These are phyloP conservation scores for Apotomis betuletana DNA, from an alignment of 2,888 invertebrate species.

Conservation along the genomic window DNA sequence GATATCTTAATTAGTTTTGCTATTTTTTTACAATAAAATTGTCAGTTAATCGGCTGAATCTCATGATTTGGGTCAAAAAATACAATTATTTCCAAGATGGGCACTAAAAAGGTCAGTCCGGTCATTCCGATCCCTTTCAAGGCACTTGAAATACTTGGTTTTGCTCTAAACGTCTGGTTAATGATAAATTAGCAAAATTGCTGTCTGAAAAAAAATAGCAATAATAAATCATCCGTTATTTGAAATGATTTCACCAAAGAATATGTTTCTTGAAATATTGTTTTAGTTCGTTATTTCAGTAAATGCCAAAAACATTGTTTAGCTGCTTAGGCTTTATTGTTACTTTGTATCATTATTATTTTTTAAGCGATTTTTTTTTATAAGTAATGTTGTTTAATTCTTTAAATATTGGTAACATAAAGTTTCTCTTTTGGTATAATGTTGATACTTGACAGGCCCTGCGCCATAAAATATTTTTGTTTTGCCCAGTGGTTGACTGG, in stretches of 20 bases:
- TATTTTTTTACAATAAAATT: no score
- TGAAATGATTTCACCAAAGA: not conserved
- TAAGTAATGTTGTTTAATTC: no score
- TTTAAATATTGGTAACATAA: no score
- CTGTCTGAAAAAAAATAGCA: conserved; percentile 1
- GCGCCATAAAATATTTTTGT: no score
- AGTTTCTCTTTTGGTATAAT: no score
- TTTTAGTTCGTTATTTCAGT: not conserved
- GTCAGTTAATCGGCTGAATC: not conserved
- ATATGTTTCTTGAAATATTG: not conserved
- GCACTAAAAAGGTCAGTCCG: conserved; percentile 12
- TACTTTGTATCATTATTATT: no score
- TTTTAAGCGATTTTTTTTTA: no score
- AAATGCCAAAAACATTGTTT: no score
- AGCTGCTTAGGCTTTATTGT: no score
- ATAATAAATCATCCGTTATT: conserved; percentile 4
- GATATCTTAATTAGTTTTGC: no score
- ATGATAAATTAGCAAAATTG: conserved; percentile 17
- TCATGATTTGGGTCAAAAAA: not conserved
- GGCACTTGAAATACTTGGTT: not conserved
- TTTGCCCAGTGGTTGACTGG: no score
- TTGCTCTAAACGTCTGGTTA: conserved; percentile 7
- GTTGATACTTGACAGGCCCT: no score
- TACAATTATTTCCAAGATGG: not conserved
- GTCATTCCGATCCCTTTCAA: conserved; percentile 13